Conservation (phyloP, 1,140 invertebrate species). For the Ridgeia piscesae region DNA sequence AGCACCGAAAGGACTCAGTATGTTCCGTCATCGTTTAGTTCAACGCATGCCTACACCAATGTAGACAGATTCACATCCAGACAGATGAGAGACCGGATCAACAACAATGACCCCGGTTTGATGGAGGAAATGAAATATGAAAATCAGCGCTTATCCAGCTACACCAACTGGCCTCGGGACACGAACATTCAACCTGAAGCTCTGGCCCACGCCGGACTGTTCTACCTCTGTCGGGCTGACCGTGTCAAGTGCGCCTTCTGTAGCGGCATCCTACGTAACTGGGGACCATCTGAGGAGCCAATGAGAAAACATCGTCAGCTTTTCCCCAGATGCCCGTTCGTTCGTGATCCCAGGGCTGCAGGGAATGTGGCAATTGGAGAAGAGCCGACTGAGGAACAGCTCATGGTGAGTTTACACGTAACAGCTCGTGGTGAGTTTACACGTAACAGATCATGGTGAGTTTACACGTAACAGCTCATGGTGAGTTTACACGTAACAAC, state of each 20-base stretch:
- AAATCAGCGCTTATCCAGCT: neutral
- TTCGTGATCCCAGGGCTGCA: neutral
- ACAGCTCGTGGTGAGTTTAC: too few relatives aligned
- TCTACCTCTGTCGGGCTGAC: conserved; percentile 68
- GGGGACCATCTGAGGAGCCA: conserved; percentile 74
- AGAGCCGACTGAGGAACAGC: neutral
- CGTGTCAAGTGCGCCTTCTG: conserved; percentile 84
- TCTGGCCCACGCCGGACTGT: conserved; percentile 34
- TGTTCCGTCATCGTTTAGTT: neutral
- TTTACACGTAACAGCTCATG: too few relatives aligned
- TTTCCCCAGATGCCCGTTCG: conserved; percentile 35
- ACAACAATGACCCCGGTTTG: neutral
- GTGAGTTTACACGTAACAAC: too few relatives aligned
- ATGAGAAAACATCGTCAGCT: conserved; percentile 74
- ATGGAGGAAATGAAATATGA: neutral
- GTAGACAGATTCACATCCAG: neutral
- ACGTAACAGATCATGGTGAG: too few relatives aligned
- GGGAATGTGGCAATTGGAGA: neutral
- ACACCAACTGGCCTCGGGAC: neutral
- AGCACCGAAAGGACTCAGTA: neutral
- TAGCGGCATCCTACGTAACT: conserved; percentile 70
- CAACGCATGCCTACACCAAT: neutral
- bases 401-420: too few relatives aligned
- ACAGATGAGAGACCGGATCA: neutral
- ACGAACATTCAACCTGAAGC: neutral